These are phyloP conservation scores for Crepidodera aurea DNA, from an alignment of 2,888 invertebrate genomes.

Conservation along the genomic window DNA sequence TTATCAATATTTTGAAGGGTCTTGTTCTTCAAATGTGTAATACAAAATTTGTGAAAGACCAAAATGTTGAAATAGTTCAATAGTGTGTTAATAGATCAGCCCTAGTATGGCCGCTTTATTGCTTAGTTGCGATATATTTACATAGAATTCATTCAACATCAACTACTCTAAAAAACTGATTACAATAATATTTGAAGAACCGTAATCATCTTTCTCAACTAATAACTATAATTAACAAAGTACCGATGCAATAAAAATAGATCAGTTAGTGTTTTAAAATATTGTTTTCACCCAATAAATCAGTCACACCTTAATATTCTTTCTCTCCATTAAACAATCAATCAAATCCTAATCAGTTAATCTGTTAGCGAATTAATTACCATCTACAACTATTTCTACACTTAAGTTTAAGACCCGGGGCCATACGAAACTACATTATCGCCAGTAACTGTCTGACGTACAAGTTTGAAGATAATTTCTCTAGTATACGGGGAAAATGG, in stretches of 20 bases:
- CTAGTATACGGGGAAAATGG: no score
- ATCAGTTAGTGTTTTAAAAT: constrained; percentile 18
- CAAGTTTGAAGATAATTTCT: no score
- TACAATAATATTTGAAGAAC: no score
- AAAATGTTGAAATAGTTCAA: no score
- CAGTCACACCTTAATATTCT: constrained; percentile 25
- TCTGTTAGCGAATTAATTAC: constrained; percentile 25
- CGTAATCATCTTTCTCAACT: not conserved
- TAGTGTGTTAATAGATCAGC: no score
- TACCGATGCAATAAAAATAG: not conserved
- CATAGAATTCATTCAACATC: no score
- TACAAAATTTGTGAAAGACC: no score
- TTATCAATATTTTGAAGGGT: no score
- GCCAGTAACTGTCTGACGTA: not conserved
- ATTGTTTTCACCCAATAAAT: constrained; percentile 16
- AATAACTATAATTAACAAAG: constrained; percentile 15
- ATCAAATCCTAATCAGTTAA: constrained; percentile 20
- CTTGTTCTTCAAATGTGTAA: no score
- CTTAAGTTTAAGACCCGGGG: not conserved
- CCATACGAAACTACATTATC: not conserved
- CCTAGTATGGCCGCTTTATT: no score
- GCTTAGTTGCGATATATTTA: no score
- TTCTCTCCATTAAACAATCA: constrained; percentile 19
- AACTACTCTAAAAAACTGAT: no score
- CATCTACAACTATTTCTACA: constrained; percentile 23